A percentile compares a stretch with the other conserved stretches of the same genome.
phyloP scores from a whole-genome alignment of 2,113 vertebrate species.

The Coturnix japonica region DNA sequence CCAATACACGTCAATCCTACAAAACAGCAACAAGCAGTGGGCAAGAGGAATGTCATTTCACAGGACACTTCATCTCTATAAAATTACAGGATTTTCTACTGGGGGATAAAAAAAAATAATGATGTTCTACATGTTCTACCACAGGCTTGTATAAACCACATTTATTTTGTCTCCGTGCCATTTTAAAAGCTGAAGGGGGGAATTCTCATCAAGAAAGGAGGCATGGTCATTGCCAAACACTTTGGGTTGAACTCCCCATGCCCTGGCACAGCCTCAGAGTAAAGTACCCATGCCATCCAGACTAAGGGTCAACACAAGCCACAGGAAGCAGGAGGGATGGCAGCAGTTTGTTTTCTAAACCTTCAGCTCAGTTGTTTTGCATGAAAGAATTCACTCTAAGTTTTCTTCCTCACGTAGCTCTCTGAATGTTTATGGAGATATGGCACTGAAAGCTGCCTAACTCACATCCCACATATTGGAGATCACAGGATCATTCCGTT shows the following conservation, averaged over 20 bases:
- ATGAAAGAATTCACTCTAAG: neutral
- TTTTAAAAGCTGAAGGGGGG: constrained; percentile 8
- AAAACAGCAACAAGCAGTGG: constrained; percentile 13
- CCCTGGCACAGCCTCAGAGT: neutral
- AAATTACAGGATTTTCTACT: constrained; percentile 2
- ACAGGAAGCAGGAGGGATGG: neutral
- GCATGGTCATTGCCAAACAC: neutral
- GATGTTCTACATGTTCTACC: neutral
- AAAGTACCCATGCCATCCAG: neutral
- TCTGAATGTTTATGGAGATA: neutral
- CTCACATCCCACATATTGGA: neutral
- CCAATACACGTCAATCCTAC: neutral
- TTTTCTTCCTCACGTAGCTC: neutral
- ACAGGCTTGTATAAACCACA: neutral
- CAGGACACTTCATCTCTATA: neutral
- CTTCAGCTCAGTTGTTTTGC: neutral
- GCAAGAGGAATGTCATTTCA: neutral
- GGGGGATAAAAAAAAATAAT: constrained; percentile 2
- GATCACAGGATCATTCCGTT: no score
- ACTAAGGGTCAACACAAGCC: neutral
- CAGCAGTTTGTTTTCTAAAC: neutral
- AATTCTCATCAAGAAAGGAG: neutral
- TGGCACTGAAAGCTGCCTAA: neutral
- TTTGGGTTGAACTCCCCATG: neutral
- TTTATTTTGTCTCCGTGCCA: constrained; percentile 19